Evolutionary conservation across 2,888 invertebrate species (phyloP).

Genomic region (Dioctria rufipes): DNA sequence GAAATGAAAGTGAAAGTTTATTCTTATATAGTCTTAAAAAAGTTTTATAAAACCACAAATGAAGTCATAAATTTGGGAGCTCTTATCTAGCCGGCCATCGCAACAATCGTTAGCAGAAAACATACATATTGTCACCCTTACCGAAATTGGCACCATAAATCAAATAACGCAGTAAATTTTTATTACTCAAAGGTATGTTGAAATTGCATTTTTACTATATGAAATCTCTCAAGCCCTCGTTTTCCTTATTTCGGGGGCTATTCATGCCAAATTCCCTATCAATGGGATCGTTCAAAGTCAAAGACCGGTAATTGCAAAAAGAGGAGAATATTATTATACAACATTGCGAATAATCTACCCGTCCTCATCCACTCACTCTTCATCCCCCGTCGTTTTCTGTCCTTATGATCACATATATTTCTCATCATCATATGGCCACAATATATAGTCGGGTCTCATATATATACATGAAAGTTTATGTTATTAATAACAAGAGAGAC

Average conservation of each 20-base stretch:
- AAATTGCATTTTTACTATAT: slow-evolving; percentile 52
- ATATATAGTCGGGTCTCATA: slow-evolving; percentile 39
- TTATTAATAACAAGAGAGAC: slow-evolving; percentile 47
- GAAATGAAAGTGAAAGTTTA: not conserved
- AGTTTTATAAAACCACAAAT: too few relatives aligned
- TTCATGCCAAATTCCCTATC: not conserved
- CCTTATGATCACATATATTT: slow-evolving; percentile 20
- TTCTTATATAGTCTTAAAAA: not conserved
- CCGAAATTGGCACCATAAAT: slow-evolving; percentile 37
- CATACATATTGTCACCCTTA: slow-evolving; percentile 1
- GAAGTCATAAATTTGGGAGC: too few relatives aligned
- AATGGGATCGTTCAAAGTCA: slow-evolving; percentile 18
- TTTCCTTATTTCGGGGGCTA: slow-evolving; percentile 30
- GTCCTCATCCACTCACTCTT: not conserved
- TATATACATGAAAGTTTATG: slow-evolving; percentile 46
- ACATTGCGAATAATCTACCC: slow-evolving; percentile 45
- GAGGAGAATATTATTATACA: slow-evolving; percentile 37
- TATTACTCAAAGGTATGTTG: slow-evolving; percentile 54
- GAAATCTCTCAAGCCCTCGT: slow-evolving; percentile 7
- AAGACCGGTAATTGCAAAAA: slow-evolving; percentile 46
- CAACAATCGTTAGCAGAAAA: not conserved
- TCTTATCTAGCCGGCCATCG: too few relatives aligned
- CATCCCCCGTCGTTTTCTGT: not conserved
- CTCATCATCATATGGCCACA: slow-evolving; percentile 50
- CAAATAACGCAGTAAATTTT: slow-evolving; percentile 45